Percentiles rank a stretch among this genome's conserved stretches.
phyloP scores from a whole-genome alignment of 30 jellyfish, hydroid and myxozoan species.

The Calvadosia cruxmelitensis region DNA sequence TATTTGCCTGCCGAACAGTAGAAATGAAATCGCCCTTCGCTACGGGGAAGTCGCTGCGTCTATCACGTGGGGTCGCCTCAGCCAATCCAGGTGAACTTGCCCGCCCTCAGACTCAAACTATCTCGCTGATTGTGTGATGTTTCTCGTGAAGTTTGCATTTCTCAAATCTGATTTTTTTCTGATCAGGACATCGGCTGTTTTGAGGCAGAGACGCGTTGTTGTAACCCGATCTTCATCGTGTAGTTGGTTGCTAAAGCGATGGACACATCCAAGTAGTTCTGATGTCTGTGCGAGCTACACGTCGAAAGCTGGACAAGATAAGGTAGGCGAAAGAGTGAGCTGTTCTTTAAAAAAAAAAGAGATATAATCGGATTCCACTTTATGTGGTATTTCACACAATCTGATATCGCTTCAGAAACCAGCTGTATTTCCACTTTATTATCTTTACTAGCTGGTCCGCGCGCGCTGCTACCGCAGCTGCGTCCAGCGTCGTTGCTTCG shows the following conservation, averaged over 20 bases:
- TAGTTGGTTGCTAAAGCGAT: conserved; percentile 18
- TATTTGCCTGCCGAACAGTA: conserved; percentile 20
- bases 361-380: too few species aligned
- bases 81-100: conserved; percentile 9
- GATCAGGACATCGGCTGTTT: conserved; percentile 1
- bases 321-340: too few species aligned
- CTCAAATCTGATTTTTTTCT: background rate
- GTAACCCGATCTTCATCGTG: background rate
- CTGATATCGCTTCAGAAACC: too few species aligned
- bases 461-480: too few species aligned
- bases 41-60: conserved; percentile 1
- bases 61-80: conserved; percentile 44
- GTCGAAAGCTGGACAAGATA: conserved; percentile 2
- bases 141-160: background rate
- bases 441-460: too few species aligned
- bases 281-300: conserved; percentile 18
- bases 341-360: too few species aligned
- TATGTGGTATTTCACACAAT: too few species aligned
- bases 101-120: background rate
- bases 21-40: background rate
- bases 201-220: conserved; percentile 6
- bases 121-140: background rate
- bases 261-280: background rate
- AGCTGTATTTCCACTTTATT: too few species aligned
- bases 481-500: too few species aligned